Evolutionary conservation across 2,888 invertebrate genomes (phyloP).

Genomic region (Galeopsomyia nigrocyanea): DNA sequence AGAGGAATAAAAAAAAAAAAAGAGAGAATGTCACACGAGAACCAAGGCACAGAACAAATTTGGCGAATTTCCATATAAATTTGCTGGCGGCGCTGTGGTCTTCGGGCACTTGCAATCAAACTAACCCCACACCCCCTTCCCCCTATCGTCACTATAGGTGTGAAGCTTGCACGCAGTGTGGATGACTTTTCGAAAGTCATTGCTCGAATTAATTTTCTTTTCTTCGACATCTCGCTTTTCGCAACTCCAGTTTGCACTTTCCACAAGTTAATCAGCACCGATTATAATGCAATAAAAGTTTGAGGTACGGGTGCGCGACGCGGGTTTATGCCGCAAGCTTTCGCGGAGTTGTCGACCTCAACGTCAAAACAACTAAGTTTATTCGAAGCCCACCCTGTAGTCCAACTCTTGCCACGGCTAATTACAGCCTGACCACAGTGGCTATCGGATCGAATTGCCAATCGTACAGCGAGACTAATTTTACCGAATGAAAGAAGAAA

Average conservation of each 20-base stretch:
- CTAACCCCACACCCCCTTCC: conserved; percentile 18
- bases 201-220: no score
- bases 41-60: conserved; percentile 61
- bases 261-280: no score
- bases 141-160: background rate
- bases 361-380: conserved; percentile 20
- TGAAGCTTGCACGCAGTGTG: no score
- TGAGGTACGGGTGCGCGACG: background rate
- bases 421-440: conserved; percentile 18
- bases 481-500: background rate
- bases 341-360: background rate
- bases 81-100: conserved; percentile 56
- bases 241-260: no score
- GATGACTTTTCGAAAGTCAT: no score
- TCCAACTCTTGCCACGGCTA: conserved; percentile 18
- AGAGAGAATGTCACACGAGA: background rate
- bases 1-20: conserved; percentile 14
- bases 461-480: conserved; percentile 1
- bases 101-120: conserved; percentile 47
- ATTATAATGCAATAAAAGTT: conserved; percentile 37
- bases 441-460: conserved; percentile 21
- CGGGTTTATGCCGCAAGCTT: conserved; percentile 3
- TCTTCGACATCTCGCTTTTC: no score
- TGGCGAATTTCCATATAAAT: conserved; percentile 69
- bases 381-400: background rate